These are phyloP conservation scores for Shargacucullia verbasci DNA, from an alignment of 2,888 invertebrate species.

Conservation along the genomic window DNA sequence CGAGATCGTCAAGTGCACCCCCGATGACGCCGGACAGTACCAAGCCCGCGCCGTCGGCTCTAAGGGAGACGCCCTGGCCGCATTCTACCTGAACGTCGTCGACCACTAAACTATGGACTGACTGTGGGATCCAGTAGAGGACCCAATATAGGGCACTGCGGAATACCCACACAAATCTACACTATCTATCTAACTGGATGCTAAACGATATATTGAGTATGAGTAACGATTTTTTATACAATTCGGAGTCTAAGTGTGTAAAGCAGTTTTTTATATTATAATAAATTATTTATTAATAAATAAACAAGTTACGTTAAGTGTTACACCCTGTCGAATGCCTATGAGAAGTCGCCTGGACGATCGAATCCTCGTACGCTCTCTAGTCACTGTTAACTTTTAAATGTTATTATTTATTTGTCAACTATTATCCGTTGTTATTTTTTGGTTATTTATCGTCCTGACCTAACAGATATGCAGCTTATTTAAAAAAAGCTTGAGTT, in stretches of 20 bases:
- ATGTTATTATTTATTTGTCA: constrained; percentile 77
- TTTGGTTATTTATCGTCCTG: constrained; percentile 71
- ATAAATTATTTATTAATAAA: constrained; percentile 83
- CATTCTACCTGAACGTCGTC: constrained; percentile 95
- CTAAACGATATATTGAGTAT: constrained; percentile 71
- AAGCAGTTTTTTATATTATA: constrained; percentile 76
- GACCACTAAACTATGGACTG: constrained; percentile 78
- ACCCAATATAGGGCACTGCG: constrained; percentile 70
- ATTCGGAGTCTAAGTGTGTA: constrained; percentile 84
- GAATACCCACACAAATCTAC: constrained; percentile 60
- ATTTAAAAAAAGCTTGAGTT: constrained; percentile 79
- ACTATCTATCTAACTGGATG: constrained; percentile 60
- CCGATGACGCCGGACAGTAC: constrained; percentile 96
- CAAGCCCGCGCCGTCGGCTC: constrained; percentile 95
- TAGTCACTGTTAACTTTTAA: constrained; percentile 84
- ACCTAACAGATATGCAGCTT: constrained; percentile 84
- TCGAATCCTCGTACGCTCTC: constrained; percentile 72
- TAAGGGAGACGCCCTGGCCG: constrained; percentile 94
- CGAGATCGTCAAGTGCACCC: constrained; percentile 92
- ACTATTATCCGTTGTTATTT: constrained; percentile 60
- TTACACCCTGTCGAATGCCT: constrained; percentile 86
- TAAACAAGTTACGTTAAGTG: constrained; percentile 79
- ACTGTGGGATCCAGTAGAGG: constrained; percentile 62
- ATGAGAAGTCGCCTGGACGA: constrained; percentile 76
- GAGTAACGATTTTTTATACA: constrained; percentile 83